A percentile compares a stretch with the other conserved stretches of the same genome.
Conservation (phyloP, 2,113 vertebrate genomes). For the Dicerorhinus sumatrensis region DNA sequence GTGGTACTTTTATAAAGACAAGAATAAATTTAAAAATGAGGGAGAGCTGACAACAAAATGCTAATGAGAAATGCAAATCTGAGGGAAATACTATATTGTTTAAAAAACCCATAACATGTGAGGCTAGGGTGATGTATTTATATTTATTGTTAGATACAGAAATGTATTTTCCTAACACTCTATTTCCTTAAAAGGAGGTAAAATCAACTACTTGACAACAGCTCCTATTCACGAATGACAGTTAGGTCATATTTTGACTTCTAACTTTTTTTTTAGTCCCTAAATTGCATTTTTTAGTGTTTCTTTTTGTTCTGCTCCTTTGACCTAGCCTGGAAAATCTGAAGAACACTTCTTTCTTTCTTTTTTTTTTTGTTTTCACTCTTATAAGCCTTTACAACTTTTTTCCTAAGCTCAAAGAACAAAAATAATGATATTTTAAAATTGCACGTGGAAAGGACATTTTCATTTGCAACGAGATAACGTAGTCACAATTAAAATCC, state of each 20-base stretch:
- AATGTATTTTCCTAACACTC: constrained; percentile 29
- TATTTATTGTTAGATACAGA: constrained; percentile 60
- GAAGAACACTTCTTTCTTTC: constrained; percentile 43
- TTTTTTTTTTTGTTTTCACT: not conserved
- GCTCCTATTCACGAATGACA: constrained; percentile 31
- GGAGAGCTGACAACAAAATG: not conserved
- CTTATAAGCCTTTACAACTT: not conserved
- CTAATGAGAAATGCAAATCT: not conserved
- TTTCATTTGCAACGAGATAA: constrained; percentile 42
- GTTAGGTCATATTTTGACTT: constrained; percentile 54
- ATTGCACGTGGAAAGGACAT: not conserved
- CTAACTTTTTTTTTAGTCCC: constrained; percentile 26
- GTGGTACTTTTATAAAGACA: constrained; percentile 3
- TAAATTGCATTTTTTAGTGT: constrained; percentile 63
- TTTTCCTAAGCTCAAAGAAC: constrained; percentile 27
- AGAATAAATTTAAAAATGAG: not conserved
- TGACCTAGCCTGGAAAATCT: constrained; percentile 65
- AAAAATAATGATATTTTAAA: constrained; percentile 50
- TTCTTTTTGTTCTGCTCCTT: constrained; percentile 71
- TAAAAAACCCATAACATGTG: not conserved
- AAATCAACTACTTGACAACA: constrained; percentile 34
- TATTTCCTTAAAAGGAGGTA: constrained; percentile 72
- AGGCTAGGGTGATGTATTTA: not conserved
- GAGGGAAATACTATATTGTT: not conserved
- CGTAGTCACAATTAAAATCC: not conserved